Base-by-base conservation (phyloP, 2,888 invertebrate genomes). In the Siphlonurus alternatus region DNA sequence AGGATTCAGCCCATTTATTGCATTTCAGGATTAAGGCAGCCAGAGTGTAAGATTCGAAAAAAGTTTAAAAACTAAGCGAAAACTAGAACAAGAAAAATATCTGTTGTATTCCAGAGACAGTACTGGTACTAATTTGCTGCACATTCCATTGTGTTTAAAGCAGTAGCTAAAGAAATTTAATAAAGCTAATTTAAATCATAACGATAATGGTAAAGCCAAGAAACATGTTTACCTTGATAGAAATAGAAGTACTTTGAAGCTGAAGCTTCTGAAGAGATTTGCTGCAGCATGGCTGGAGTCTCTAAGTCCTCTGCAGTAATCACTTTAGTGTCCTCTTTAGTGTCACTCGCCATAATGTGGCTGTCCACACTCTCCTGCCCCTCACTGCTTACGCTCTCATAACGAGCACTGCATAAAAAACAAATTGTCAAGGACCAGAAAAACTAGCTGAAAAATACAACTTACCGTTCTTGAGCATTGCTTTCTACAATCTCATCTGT, bases 221-320 rank as follows among this genome's bases (percentile, higher is more conserved):
- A 10, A 38, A 3, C 19, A 61, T 53, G 23, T 15, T 18, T 77
- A 89, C 89, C 87, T 84, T 91, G 90, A 76, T 90, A 91, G 74
- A 90, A 91, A 73, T 88, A 89, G 73, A 85, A 86, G 71, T 81
- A 82, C 76, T 84, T 86, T 1, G 77, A 75, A 67, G 67, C 66
- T 62, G 63, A 70, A 66, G 59, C 64, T 20, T 51, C 59, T 3
- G 59, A 19, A 38, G 63, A 25, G 2, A 25, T 18, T 22, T 25
- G 18, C 62, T 65, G 65, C 24, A 65, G 59, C 61, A 67, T 67
- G 64, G 70, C 70, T 59, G 74, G 70, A 59, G 74, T 68, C 67
- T 75, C 75, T 63, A 76, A 68, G 69, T 75, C 73, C 68, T 76
- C 76, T 10, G 72, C 72, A 7, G 72, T 73, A 18, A 70, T 67